phyloP scores from a whole-genome alignment of 2,113 vertebrate genomes.

The Phyllostomus hastatus region DNA sequence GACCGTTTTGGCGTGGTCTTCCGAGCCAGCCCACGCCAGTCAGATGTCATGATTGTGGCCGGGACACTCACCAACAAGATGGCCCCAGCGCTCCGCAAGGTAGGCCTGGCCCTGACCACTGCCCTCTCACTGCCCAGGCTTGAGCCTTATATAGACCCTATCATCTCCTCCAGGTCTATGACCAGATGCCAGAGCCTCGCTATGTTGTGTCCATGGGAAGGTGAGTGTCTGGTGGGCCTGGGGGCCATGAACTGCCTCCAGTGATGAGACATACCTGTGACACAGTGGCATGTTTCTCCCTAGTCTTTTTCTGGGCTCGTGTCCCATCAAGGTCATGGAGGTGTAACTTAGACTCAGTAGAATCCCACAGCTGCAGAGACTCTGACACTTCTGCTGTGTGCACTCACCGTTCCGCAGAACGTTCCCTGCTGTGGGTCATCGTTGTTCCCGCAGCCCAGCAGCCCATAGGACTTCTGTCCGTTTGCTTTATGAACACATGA shows the following conservation, averaged over 20 bases:
- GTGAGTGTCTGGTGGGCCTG: slow-evolving; percentile 71
- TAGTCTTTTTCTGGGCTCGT: not conserved
- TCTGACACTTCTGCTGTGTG: not conserved
- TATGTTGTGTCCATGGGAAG: slow-evolving; percentile 99
- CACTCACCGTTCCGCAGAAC: not conserved
- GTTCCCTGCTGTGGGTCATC: not conserved
- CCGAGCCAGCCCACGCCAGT: slow-evolving; percentile 93
- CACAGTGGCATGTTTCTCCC: too few species aligned
- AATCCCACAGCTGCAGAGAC: not conserved
- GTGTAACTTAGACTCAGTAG: not conserved
- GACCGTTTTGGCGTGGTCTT: slow-evolving; percentile 97
- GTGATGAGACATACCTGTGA: fast-evolving
- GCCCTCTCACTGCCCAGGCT: fast-evolving
- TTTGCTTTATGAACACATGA: too few species aligned
- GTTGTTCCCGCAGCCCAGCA: not conserved
- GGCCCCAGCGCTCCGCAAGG: slow-evolving; percentile 96
- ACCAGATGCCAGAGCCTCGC: slow-evolving; percentile 98
- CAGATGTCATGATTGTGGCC: slow-evolving; percentile 97
- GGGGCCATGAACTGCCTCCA: not conserved
- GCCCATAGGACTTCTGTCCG: not conserved
- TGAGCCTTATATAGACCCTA: not conserved
- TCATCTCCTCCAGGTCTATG: slow-evolving; percentile 88
- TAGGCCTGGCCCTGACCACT: not conserved
- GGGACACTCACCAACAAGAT: slow-evolving; percentile 98
- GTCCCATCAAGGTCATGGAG: not conserved